Evolutionary conservation across 2,888 invertebrate species (phyloP).

Genomic region (Hanleya hanleyi): DNA sequence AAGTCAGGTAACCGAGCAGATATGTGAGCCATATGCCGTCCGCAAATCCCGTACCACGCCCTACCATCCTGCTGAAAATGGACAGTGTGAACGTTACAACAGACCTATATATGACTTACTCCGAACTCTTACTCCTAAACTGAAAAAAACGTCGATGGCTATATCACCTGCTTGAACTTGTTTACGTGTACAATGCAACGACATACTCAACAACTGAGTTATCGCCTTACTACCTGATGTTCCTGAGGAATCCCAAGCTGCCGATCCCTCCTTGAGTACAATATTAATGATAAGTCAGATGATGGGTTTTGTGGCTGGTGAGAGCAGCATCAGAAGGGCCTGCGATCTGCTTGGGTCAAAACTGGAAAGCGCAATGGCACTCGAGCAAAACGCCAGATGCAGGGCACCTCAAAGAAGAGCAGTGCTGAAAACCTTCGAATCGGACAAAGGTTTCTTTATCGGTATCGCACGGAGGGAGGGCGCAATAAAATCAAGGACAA

Average conservation of each 20-base stretch:
- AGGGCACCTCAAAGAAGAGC: neutral
- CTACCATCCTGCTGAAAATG: conserved; percentile 34
- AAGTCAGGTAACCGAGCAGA: too few species aligned
- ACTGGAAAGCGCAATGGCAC: neutral
- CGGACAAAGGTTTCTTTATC: neutral
- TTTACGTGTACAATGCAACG: conserved; percentile 27
- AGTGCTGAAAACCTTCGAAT: neutral
- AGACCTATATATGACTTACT: conserved; percentile 35
- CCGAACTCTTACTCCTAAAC: conserved; percentile 23
- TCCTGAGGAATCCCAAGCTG: conserved; percentile 15
- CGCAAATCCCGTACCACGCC: conserved; percentile 34
- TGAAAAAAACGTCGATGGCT: conserved; percentile 36
- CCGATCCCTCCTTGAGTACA: conserved; percentile 17
- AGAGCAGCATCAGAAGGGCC: neutral
- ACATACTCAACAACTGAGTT: conserved; percentile 18
- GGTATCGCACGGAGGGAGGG: conserved; percentile 1
- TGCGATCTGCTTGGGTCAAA: neutral
- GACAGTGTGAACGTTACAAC: conserved; percentile 31
- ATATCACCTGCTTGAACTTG: conserved; percentile 26
- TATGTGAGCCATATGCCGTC: too few species aligned
- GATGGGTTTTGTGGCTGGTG: neutral
- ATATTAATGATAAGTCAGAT: neutral
- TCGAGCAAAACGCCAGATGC: neutral
- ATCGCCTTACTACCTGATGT: conserved; percentile 17
- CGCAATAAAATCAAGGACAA: neutral